Conservation (phyloP, 2,113 vertebrate species). For the Myrmophylax atrothorax region DNA sequence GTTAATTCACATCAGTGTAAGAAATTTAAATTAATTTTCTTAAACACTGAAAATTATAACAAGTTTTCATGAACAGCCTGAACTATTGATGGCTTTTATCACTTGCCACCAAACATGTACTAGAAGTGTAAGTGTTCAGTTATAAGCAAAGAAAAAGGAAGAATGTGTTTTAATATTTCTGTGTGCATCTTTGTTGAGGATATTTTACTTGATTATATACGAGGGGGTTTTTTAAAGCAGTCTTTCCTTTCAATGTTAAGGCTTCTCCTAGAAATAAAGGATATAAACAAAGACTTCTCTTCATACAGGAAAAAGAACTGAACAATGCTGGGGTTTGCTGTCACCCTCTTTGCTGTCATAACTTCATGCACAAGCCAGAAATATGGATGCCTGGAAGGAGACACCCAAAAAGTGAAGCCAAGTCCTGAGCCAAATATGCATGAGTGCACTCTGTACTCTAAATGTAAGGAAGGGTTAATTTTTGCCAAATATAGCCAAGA, state of each 20-base stretch:
- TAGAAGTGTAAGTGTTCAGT: not conserved
- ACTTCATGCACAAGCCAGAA: not conserved
- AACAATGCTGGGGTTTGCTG: constrained; percentile 48
- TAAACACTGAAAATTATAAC: not conserved
- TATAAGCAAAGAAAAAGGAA: not conserved
- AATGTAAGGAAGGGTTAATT: constrained; percentile 63
- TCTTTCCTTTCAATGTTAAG: not conserved
- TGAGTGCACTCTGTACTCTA: constrained; percentile 69
- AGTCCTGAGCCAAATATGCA: constrained; percentile 56
- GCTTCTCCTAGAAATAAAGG: not conserved
- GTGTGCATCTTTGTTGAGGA: not conserved
- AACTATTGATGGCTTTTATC: not conserved
- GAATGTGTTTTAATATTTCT: not conserved
- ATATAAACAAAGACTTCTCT: not conserved
- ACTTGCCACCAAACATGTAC: not conserved
- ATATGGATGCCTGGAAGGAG: constrained; percentile 55
- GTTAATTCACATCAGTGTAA: not conserved
- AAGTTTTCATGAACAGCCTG: not conserved
- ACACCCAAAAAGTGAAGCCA: constrained; percentile 63
- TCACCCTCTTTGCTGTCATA: constrained; percentile 30
- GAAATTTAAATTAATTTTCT: not conserved
- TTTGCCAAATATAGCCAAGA: not conserved
- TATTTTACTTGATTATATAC: not conserved
- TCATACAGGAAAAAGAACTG: not conserved
- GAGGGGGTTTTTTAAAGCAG: not conserved